Conservation (phyloP, 2,888 invertebrate species). For the Adineta ricciae region DNA sequence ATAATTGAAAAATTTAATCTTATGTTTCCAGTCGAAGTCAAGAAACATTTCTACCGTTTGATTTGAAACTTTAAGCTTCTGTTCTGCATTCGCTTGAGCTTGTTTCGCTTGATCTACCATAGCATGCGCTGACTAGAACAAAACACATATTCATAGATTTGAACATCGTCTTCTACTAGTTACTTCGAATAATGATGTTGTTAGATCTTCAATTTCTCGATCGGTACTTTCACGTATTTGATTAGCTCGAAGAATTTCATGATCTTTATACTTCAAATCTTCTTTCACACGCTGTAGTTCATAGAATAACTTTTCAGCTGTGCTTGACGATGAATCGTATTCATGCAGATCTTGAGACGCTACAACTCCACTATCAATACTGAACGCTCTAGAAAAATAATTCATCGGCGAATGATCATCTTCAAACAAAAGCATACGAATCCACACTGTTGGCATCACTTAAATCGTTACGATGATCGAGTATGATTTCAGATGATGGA, state of each 20-base stretch:
- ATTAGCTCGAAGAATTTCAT: slow-evolving; percentile 37
- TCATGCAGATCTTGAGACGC: neutral
- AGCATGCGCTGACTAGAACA: slow-evolving; percentile 59
- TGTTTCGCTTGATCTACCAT: slow-evolving; percentile 69
- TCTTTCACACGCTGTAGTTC: neutral
- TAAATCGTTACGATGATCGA: neutral
- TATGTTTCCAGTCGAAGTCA: neutral
- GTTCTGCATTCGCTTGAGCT: slow-evolving; percentile 63
- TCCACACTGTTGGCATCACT: neutral
- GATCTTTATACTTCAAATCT: neutral
- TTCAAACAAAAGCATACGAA: neutral
- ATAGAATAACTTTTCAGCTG: neutral
- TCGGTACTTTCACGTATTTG: slow-evolving; percentile 64
- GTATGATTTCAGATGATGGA: neutral
- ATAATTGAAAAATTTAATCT: neutral
- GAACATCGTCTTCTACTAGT: slow-evolving; percentile 35
- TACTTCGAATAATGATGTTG: slow-evolving; percentile 69
- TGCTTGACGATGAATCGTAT: neutral
- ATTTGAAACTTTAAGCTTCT: slow-evolving; percentile 61
- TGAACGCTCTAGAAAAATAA: neutral
- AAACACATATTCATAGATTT: no score
- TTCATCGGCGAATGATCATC: no score
- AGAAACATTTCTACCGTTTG: slow-evolving; percentile 56
- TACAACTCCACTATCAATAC: neutral
- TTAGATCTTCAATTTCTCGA: slow-evolving; percentile 66